Evolutionary conservation across 2,888 invertebrate genomes (phyloP).

Genomic region (Hyalella azteca): DNA sequence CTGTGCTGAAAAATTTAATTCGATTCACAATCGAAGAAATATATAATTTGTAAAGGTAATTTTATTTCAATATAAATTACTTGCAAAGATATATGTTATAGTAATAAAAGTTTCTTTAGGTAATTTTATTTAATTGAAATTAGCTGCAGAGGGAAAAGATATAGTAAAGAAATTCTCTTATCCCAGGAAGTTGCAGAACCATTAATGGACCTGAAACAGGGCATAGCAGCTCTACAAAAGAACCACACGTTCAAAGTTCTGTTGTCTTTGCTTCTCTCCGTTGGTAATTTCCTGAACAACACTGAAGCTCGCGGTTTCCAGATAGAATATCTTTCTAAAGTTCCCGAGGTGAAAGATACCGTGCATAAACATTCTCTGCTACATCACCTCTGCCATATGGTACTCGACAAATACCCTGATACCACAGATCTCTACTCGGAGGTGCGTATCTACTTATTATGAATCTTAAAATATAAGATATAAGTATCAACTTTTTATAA

Average conservation of each 20-base stretch:
- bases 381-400: constrained; percentile 96
- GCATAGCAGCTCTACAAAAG: constrained; percentile 85
- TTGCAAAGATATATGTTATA: no score
- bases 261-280: constrained; percentile 87
- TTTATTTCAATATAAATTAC: no score
- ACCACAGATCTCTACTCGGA: constrained; percentile 97
- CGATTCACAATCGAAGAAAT: no score
- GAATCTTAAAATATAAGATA: no score
- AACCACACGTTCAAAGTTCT: constrained; percentile 96
- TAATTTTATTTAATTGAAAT: no score
- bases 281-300: constrained; percentile 96
- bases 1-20: no score
- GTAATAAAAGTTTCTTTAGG: no score
- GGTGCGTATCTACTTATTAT: constrained; percentile 69
- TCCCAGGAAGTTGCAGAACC: constrained; percentile 97
- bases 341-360: constrained; percentile 98
- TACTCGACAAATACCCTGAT: constrained; percentile 94
- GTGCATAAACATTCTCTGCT: constrained; percentile 98
- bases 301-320: constrained; percentile 92
- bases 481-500: no score
- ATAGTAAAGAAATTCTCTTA: no score
- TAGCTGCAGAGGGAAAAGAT: no score
- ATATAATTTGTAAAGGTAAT: no score
- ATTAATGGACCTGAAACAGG: constrained; percentile 96
- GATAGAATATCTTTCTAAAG: constrained; percentile 94